phyloP scores from a whole-genome alignment of 2,113 vertebrate species.

The Anolis carolinensis region DNA sequence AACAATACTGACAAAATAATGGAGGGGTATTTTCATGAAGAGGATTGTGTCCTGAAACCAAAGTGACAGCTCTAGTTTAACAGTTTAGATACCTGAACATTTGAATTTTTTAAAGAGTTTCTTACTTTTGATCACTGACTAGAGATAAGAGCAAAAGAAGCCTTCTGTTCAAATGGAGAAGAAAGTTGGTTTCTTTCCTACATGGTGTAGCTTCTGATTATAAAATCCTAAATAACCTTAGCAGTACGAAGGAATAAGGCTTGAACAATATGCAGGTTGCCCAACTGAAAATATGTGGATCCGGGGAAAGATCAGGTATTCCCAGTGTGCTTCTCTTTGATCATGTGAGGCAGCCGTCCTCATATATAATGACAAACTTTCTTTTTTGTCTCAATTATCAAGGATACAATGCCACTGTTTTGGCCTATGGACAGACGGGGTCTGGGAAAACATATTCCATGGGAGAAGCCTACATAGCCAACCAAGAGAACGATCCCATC shows the following conservation, averaged over 20 bases:
- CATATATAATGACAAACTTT: background rate
- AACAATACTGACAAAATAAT: too few species aligned
- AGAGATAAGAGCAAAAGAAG: too few species aligned
- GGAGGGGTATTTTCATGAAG: background rate
- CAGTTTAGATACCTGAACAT: too few species aligned
- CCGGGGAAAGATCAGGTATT: background rate
- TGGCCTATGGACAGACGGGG: constrained; percentile 95
- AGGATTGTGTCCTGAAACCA: background rate
- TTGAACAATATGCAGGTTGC: background rate
- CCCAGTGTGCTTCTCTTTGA: background rate
- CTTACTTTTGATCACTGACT: too few species aligned
- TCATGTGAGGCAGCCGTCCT: background rate
- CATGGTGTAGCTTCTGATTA: background rate
- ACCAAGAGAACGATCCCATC: constrained; percentile 85
- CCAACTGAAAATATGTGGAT: fast-evolving
- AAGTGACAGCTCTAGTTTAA: too few species aligned
- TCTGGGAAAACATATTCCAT: constrained; percentile 97
- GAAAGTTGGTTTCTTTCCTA: too few species aligned
- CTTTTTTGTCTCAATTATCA: constrained; percentile 42
- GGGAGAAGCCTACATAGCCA: constrained; percentile 91
- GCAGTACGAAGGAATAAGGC: background rate
- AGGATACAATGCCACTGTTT: constrained; percentile 95
- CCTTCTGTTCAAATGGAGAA: background rate
- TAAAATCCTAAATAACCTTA: background rate
- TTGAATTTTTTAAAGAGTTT: too few species aligned